phyloP scores from a whole-genome alignment of 2,888 invertebrate species.

The Neoscelio sp. region DNA sequence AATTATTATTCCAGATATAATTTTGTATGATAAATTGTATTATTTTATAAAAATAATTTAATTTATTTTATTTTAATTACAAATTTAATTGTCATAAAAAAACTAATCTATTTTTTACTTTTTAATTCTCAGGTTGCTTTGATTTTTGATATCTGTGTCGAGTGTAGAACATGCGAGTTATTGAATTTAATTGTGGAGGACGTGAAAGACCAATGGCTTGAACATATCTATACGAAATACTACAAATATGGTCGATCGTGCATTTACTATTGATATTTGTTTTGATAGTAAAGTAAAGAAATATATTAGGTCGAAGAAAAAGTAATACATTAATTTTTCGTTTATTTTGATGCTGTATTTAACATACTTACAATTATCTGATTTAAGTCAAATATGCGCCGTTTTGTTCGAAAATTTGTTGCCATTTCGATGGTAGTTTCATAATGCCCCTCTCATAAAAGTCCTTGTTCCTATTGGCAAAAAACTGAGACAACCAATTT shows the following conservation, averaged over 20 bases:
- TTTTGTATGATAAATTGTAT: neutral
- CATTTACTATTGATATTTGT: neutral
- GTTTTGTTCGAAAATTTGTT: too few species aligned
- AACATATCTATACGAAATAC: slow-evolving; percentile 1
- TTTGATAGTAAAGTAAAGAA: neutral
- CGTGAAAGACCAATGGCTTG: neutral
- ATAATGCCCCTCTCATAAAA: too few species aligned
- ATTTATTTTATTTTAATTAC: neutral
- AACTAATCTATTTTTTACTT: neutral
- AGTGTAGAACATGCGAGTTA: neutral
- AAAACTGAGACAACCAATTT: too few species aligned
- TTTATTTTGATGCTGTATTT: too few species aligned
- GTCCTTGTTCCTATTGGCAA: too few species aligned
- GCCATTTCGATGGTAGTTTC: too few species aligned
- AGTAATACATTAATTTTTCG: too few species aligned
- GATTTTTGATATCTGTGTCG: neutral
- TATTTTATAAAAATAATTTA: neutral
- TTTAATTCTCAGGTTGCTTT: slow-evolving; percentile 6
- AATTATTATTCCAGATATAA: neutral
- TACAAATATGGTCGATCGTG: neutral
- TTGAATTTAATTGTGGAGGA: neutral
- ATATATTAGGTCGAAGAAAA: too few species aligned
- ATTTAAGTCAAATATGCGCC: too few species aligned
- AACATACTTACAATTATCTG: too few species aligned
- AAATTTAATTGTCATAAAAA: neutral